Evolutionary conservation across 2,797 vertebrate genomes (phyloP).

Genomic region (Gastrophryne carolinensis): DNA sequence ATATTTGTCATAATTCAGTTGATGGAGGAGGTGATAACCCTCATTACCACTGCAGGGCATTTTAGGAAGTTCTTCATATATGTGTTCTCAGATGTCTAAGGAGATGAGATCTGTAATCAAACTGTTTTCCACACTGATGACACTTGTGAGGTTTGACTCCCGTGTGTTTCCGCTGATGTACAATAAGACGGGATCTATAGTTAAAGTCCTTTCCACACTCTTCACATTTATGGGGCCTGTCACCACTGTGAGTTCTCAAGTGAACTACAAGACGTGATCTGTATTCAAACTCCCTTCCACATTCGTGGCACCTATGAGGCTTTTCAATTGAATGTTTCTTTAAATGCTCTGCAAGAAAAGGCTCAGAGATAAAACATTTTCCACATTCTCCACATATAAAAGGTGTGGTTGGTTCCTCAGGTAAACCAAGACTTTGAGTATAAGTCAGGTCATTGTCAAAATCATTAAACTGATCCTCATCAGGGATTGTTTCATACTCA

Average conservation of each 20-base stretch:
- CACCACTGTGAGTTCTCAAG: constrained; percentile 1
- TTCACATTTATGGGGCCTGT: constrained; percentile 1
- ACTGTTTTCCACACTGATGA: constrained; percentile 18
- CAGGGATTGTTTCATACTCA: neutral
- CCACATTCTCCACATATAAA: constrained; percentile 30
- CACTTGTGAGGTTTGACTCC: constrained; percentile 16
- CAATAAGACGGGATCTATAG: constrained; percentile 19
- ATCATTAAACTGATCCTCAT: neutral
- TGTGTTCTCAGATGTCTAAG: constrained; percentile 28
- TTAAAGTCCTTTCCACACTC: constrained; percentile 33
- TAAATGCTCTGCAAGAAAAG: neutral
- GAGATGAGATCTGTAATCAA: constrained; percentile 53
- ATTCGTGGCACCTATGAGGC: constrained; percentile 4
- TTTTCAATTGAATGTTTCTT: constrained; percentile 4
- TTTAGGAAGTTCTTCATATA: neutral
- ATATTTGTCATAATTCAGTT: neutral
- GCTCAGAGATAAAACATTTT: constrained; percentile 2
- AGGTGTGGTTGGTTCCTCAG: constrained; percentile 1
- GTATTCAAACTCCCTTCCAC: constrained; percentile 30
- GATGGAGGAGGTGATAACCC: neutral
- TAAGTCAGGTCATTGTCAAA: constrained; percentile 10
- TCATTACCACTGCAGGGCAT: neutral
- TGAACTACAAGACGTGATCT: constrained; percentile 13
- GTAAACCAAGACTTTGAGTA: neutral
- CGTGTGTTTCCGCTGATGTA: constrained; percentile 30